Conservation (phyloP, 1,140 invertebrate species). For the Caenorhabditis latens region DNA sequence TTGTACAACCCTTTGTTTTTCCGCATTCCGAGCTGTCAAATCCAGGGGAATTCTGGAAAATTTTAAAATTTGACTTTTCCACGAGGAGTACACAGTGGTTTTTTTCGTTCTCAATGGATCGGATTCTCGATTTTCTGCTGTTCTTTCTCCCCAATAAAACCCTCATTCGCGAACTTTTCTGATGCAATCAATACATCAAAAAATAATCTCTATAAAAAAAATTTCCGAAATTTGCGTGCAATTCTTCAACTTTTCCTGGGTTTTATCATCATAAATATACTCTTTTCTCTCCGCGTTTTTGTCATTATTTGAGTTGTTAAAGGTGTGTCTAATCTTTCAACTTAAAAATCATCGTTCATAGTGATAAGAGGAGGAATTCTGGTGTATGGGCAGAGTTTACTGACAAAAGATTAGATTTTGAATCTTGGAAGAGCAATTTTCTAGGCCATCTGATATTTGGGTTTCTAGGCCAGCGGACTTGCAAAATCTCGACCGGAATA, state of each 20-base stretch:
- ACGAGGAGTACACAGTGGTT: no score
- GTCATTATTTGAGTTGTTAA: not conserved
- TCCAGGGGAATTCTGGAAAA: constrained; percentile 6
- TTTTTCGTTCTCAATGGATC: no score
- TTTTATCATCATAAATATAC: not conserved
- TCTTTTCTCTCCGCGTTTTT: not conserved
- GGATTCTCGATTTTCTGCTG: no score
- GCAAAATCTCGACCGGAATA: no score
- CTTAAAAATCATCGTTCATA: not conserved
- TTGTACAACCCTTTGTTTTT: constrained; percentile 27
- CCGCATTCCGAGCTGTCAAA: constrained; percentile 11
- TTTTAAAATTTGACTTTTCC: not conserved
- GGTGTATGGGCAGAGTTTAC: not conserved
- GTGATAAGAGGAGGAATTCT: not conserved
- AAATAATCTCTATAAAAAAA: no score
- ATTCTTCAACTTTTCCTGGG: not conserved
- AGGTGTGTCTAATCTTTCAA: constrained; percentile 18
- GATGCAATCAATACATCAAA: not conserved
- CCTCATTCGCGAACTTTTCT: constrained; percentile 8
- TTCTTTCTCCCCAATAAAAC: not conserved
- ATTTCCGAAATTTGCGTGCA: not conserved
- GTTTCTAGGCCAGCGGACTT: no score
- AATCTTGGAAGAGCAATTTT: no score
- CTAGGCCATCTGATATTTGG: no score
- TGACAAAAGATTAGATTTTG: not conserved